phyloP scores from a whole-genome alignment of 2,888 invertebrate species.

The Ditula angustiorana region DNA sequence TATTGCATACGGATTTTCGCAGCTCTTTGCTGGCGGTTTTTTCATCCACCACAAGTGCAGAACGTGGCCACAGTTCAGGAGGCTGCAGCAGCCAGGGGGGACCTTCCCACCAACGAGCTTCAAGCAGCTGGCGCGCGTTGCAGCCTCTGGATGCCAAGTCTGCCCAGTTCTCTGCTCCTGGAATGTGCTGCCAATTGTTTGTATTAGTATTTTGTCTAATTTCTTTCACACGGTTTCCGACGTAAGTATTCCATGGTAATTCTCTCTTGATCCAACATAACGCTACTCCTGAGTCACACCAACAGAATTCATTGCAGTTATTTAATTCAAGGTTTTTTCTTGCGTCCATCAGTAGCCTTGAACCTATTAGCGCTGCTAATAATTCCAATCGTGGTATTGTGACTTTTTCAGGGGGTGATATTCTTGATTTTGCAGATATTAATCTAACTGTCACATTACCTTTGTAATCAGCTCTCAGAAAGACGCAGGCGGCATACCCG shows the following conservation, averaged over 20 bases:
- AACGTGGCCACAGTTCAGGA: too few species aligned
- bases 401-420: not conserved
- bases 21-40: too few species aligned
- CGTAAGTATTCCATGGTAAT: not conserved
- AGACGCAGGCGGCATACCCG: not conserved
- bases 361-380: not conserved
- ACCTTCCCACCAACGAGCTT: too few species aligned
- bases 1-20: too few species aligned
- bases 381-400: not conserved
- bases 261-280: conserved; percentile 1
- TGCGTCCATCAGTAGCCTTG: not conserved
- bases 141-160: not conserved
- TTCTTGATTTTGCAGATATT: not conserved
- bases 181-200: conserved; percentile 7
- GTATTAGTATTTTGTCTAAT: not conserved
- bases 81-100: too few species aligned
- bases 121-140: too few species aligned
- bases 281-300: conserved; percentile 5
- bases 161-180: not conserved
- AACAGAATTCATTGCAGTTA: not conserved
- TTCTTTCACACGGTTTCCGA: conserved; percentile 10
- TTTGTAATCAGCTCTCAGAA: not conserved
- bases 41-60: too few species aligned
- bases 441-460: not conserved
- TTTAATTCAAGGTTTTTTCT: not conserved